Evolutionary conservation across 2,113 vertebrate species (phyloP), one percentile per base, ranked within the genome.

Genomic region (Nematolebias whitei): DNA sequence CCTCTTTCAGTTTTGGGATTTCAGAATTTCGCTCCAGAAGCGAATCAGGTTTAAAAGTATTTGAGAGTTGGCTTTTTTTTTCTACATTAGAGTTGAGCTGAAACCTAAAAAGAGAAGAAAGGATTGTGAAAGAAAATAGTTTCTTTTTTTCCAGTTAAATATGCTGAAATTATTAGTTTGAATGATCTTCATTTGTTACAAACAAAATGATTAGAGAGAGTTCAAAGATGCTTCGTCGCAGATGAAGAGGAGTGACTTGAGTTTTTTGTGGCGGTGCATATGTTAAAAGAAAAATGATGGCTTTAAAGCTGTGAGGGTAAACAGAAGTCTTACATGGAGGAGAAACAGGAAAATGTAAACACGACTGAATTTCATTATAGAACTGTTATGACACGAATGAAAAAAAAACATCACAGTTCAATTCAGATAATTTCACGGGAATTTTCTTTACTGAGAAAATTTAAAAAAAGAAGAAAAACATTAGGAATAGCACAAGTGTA

Each of bases 1-100:
- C 39, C 53, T 60, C 50, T 56, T 63, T 39, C 55, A n/a, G 22
- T 63, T 44, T 61, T 29, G 24, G 32, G 10, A 68, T 71, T 77
- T 71, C 40, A 45, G 26, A 41, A 61, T 56, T 74, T 35, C 5
- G 5, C 32, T 35, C 9, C 10, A 8, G 10, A 40, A 47, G 39
- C 39, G 45, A 68, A 22, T 32, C 14, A 20, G 4, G 4, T 58
- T 68, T 68, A 12, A 74, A 71, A 71, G 62, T 59, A 65, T 16
- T 62, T 47, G 38, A 74, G 68, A 35, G 10, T 35, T 35, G 9
- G 32, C 5, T 35, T 35, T 45, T 47, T 8, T 70, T 74, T 74
- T 61, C 26, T 59, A 55, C 63, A 26, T 51, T 68, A 68, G n/a
- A 50, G 44, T 40, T 8, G 29, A 66, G n/a, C 40, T 48, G 13